phyloP scores from a whole-genome alignment of 2,113 vertebrate species.

The Nanorana parkeri region DNA sequence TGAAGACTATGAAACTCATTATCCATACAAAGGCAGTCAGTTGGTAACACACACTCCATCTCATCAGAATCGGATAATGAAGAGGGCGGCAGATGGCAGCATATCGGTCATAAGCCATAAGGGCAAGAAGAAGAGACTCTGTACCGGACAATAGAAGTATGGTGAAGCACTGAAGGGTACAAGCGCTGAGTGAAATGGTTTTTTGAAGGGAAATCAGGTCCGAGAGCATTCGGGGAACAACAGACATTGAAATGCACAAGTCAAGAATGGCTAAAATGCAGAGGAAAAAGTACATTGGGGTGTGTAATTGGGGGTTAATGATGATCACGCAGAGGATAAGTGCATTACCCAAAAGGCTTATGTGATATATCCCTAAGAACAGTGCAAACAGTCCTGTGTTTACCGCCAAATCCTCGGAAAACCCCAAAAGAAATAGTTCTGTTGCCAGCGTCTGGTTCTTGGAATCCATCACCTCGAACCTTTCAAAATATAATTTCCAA shows the following conservation, averaged over 20 bases:
- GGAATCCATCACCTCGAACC: neutral
- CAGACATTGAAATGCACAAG: neutral
- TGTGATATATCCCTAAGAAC: neutral
- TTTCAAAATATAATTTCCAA: no score
- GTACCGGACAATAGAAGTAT: neutral
- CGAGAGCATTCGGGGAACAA: neutral
- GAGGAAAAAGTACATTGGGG: neutral
- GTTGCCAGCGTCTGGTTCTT: conserved; percentile 7
- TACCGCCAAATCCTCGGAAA: neutral
- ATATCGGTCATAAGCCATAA: conserved; percentile 63
- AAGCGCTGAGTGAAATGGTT: neutral
- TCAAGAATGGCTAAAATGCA: conserved; percentile 1
- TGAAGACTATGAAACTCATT: neutral
- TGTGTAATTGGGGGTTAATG: neutral
- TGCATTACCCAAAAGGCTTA: neutral
- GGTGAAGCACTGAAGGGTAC: neutral
- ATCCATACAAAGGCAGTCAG: neutral
- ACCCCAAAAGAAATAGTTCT: neutral
- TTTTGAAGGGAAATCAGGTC: neutral
- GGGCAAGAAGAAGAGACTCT: conserved; percentile 32
- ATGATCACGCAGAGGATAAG: neutral
- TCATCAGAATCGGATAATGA: conserved; percentile 57
- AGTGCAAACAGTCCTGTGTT: neutral
- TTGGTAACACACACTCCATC: neutral
- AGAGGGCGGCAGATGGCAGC: conserved; percentile 61